These are phyloP conservation scores for Luperina testacea DNA, from an alignment of 2,888 invertebrate species.

Conservation along the genomic window DNA sequence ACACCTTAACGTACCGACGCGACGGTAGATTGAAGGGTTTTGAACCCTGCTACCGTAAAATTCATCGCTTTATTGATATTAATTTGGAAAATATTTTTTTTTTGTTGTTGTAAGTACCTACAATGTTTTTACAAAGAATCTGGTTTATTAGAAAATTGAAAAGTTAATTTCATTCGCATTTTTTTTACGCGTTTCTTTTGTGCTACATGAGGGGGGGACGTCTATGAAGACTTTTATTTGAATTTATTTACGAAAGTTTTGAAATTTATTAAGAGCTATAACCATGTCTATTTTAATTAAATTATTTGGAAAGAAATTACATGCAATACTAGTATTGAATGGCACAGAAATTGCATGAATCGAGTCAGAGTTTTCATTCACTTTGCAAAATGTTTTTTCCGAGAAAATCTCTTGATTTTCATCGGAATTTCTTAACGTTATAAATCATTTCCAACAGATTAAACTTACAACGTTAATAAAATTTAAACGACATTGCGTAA, in stretches of 20 bases:
- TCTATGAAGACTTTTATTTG: slow-evolving; percentile 16
- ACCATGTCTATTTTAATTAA: neutral
- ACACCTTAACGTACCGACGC: slow-evolving; percentile 77
- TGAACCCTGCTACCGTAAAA: slow-evolving; percentile 62
- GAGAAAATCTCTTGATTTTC: neutral
- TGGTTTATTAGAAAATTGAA: slow-evolving; percentile 26
- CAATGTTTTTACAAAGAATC: slow-evolving; percentile 37
- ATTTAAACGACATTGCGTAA: slow-evolving; percentile 46
- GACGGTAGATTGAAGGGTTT: slow-evolving; percentile 69
- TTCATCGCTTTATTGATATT: slow-evolving; percentile 66
- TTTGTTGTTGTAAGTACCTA: slow-evolving; percentile 30
- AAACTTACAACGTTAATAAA: slow-evolving; percentile 35
- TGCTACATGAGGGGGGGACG: neutral
- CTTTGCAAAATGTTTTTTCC: neutral
- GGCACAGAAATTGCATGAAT: neutral
- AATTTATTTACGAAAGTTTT: neutral
- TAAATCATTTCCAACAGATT: slow-evolving; percentile 33
- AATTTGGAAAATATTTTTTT: slow-evolving; percentile 55
- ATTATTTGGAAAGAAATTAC: neutral
- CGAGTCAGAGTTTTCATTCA: neutral
- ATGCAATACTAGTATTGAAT: neutral
- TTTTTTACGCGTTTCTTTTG: neutral
- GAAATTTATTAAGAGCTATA: neutral
- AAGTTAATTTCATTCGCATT: slow-evolving; percentile 36
- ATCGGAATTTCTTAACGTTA: neutral